These are phyloP conservation scores for Vidua macroura DNA, from an alignment of 2,113 vertebrate species.

Conservation along the genomic window DNA sequence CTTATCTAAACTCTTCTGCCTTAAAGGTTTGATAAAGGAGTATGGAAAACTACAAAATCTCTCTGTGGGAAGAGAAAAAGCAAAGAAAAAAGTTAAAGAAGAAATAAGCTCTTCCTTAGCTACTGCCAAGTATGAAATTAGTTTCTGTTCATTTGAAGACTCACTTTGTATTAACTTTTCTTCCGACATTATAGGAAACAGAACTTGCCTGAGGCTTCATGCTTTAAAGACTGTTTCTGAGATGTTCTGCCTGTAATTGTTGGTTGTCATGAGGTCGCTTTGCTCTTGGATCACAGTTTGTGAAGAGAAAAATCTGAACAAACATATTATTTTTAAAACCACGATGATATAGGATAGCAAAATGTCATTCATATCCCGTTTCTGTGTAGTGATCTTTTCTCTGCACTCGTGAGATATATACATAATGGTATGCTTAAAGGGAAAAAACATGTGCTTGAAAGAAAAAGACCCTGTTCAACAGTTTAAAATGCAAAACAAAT, in stretches of 20 bases:
- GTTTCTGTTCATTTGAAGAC: constrained; percentile 75
- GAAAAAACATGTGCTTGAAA: constrained; percentile 42
- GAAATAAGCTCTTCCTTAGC: constrained; percentile 50
- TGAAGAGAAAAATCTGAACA: constrained; percentile 56
- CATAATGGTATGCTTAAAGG: constrained; percentile 36
- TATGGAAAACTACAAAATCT: constrained; percentile 12
- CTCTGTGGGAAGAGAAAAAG: constrained; percentile 19
- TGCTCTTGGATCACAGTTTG: constrained; percentile 64
- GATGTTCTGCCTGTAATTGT: constrained; percentile 67
- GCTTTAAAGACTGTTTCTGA: constrained; percentile 68
- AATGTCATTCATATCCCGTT: constrained; percentile 42
- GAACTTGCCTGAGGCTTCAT: constrained; percentile 70
- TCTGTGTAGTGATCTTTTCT: constrained; percentile 12
- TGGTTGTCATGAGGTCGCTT: constrained; percentile 66
- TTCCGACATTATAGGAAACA: constrained; percentile 70
- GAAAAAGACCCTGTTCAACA: not conserved
- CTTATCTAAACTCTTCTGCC: not conserved
- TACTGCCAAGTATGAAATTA: constrained; percentile 72
- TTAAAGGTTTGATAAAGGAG: constrained; percentile 18
- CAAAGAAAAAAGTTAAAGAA: constrained; percentile 40
- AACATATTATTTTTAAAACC: constrained; percentile 66
- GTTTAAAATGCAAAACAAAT: constrained; percentile 47
- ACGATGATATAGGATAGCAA: constrained; percentile 55
- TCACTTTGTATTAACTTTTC: constrained; percentile 72
- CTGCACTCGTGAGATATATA: constrained; percentile 47